phyloP scores from a whole-genome alignment of 1,140 invertebrate genomes.

The Drosophila melanogaster region DNA sequence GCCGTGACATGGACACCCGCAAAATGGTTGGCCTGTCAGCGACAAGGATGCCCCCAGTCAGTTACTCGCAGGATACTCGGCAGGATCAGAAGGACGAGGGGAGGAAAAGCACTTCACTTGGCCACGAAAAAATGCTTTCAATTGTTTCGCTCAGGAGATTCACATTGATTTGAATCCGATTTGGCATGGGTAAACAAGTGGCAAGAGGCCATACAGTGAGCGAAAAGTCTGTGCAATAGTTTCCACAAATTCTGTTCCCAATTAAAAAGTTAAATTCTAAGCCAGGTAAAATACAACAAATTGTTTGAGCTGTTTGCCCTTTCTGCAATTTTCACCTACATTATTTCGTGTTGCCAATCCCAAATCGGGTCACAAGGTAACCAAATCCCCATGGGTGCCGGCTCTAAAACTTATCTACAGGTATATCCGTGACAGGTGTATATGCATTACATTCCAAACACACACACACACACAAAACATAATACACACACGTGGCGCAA shows the following conservation, averaged over 20 bases:
- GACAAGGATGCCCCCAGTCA: constrained; percentile 44
- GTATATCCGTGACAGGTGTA: constrained; percentile 13
- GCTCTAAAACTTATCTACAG: neutral
- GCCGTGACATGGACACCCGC: constrained; percentile 48
- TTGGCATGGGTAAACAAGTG: constrained; percentile 14
- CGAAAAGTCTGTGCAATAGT: neutral
- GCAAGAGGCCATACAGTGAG: neutral
- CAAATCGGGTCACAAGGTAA: neutral
- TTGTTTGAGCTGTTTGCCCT: neutral
- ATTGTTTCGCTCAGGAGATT: constrained; percentile 25
- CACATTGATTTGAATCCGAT: constrained; percentile 35
- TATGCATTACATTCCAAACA: constrained; percentile 2
- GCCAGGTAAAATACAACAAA: too few species aligned
- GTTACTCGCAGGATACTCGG: constrained; percentile 16
- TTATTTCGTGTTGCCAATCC: neutral
- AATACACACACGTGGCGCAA: neutral
- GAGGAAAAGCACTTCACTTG: constrained; percentile 1
- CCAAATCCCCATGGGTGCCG: neutral
- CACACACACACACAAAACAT: constrained; percentile 1
- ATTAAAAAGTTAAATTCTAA: neutral
- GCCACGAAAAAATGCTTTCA: constrained; percentile 26
- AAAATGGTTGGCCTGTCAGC: constrained; percentile 57
- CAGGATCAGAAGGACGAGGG: neutral
- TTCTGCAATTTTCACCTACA: neutral
- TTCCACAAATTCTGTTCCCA: neutral